Evolutionary conservation across 2,797 vertebrate genomes (phyloP).

Genomic region (Amblyopsis hoosieri): DNA sequence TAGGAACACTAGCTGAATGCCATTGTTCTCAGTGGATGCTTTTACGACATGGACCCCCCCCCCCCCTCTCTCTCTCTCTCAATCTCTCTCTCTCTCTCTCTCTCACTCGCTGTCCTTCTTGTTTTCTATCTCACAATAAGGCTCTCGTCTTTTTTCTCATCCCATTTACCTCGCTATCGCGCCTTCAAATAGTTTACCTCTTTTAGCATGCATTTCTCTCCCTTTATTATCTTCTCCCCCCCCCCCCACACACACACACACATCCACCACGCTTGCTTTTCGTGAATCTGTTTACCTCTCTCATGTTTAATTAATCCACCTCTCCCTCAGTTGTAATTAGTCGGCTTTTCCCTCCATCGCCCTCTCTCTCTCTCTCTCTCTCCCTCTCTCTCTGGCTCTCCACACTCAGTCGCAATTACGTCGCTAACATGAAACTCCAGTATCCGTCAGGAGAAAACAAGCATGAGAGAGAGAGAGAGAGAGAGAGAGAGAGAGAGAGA

Average conservation of each 20-base stretch:
- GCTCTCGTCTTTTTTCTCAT: neutral
- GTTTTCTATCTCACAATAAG: too few relatives aligned
- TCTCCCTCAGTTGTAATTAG: neutral
- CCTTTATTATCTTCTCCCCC: neutral
- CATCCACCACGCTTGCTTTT: too few relatives aligned
- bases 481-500: neutral
- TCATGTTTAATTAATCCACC: neutral
- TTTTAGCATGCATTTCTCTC: neutral
- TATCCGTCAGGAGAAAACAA: neutral
- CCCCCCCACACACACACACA: too few relatives aligned
- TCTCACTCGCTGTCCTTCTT: neutral
- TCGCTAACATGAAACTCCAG: slow-evolving; percentile 5
- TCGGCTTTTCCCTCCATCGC: slow-evolving; percentile 1
- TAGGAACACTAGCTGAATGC: too few relatives aligned
- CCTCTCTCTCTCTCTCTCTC: neutral
- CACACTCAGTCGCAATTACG: slow-evolving; percentile 38
- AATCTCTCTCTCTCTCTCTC: neutral
- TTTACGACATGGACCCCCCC: too few relatives aligned
- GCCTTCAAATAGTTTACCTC: neutral
- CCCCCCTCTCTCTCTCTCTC: neutral
- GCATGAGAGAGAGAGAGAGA: neutral
- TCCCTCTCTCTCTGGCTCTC: neutral
- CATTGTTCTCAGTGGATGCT: too few relatives aligned
- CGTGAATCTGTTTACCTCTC: neutral
- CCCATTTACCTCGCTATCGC: neutral